phyloP scores from a whole-genome alignment of 2,113 vertebrate genomes.

The Channa argus region DNA sequence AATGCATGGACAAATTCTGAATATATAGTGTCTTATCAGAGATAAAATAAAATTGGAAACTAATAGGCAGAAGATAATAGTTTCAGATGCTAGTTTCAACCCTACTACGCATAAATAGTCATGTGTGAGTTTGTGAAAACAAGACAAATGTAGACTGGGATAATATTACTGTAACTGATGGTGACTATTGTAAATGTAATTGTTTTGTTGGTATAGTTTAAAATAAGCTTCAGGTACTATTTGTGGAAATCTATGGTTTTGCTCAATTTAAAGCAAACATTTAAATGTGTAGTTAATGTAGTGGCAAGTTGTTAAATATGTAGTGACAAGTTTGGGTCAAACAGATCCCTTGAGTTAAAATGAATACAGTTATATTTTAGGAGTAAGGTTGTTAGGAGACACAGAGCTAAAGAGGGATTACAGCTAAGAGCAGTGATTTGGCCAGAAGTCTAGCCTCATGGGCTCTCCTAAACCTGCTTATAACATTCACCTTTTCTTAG shows the following conservation, averaged over 20 bases:
- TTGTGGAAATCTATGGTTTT: no score
- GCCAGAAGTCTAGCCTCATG: conserved; percentile 25
- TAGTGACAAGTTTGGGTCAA: background rate
- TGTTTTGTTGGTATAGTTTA: no score
- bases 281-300: no score
- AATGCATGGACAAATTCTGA: no score
- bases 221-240: no score
- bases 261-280: no score
- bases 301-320: no score
- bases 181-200: background rate
- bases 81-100: background rate
- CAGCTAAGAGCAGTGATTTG: conserved; percentile 41
- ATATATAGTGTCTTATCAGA: no score
- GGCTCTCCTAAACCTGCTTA: conserved; percentile 51
- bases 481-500: conserved; percentile 11
- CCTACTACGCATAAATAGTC: background rate
- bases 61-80: background rate
- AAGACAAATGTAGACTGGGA: background rate
- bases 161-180: background rate
- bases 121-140: no score
- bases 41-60: no score
- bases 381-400: conserved; percentile 13
- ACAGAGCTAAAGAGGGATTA: conserved; percentile 59
- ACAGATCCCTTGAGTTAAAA: background rate
- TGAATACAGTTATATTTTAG: conserved; percentile 3